These are phyloP conservation scores for Passer domesticus DNA, from an alignment of 2,113 vertebrate genomes.

Conservation along the genomic window DNA sequence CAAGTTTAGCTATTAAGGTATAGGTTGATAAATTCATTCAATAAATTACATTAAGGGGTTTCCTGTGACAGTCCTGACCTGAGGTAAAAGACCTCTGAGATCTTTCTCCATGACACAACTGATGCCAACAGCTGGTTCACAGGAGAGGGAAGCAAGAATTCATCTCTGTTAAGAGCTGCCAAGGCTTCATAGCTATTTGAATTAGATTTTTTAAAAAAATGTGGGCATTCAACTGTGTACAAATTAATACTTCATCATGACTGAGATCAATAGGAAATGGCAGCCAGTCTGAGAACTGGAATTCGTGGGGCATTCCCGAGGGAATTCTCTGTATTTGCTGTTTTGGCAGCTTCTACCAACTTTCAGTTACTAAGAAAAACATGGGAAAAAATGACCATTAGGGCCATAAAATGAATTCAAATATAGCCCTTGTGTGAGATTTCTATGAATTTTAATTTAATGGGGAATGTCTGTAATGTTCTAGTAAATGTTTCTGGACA, in stretches of 20 bases:
- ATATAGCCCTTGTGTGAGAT: constrained; percentile 49
- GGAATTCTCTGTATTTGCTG: constrained; percentile 48
- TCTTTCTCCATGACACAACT: background rate
- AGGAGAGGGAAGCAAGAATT: constrained; percentile 10
- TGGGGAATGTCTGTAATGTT: constrained; percentile 44
- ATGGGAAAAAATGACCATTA: constrained; percentile 34
- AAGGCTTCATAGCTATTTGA: constrained; percentile 14
- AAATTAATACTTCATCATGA: constrained; percentile 61
- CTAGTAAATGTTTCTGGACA: constrained; percentile 37
- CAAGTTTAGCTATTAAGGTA: background rate
- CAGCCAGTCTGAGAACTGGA: constrained; percentile 45
- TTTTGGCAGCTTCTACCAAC: constrained; percentile 49
- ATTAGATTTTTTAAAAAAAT: background rate
- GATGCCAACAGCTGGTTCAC: background rate
- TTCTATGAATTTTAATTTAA: constrained; percentile 51
- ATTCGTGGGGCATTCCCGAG: background rate
- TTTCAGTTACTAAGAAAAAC: constrained; percentile 58
- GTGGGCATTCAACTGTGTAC: constrained; percentile 26
- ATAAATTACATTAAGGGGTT: background rate
- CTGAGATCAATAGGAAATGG: constrained; percentile 55
- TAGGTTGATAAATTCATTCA: background rate
- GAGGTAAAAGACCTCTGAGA: background rate
- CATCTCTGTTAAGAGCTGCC: constrained; percentile 12
- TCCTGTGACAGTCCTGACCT: background rate
- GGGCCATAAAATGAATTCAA: constrained; percentile 43